Evolutionary conservation across 1,140 invertebrate genomes (phyloP), one percentile per base, ranked within the genome.

Genomic region (Drosophila navojoa): DNA sequence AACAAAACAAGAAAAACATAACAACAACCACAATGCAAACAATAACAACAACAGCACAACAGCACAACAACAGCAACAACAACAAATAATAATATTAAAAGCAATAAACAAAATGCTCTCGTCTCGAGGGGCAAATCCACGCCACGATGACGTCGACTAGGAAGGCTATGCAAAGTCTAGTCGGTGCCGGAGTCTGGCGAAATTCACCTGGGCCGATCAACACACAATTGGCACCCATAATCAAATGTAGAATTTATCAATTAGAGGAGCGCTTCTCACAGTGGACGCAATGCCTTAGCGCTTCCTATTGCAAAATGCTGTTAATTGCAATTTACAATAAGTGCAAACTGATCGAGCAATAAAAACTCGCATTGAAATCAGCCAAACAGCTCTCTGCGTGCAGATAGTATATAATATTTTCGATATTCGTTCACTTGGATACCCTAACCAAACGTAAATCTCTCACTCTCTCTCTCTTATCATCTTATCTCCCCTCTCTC

Each of bases 141-240:
- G 54, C 45, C 27, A 27, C 27, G 38, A 25, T 60, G 77, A 77
- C 64, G 75, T 60, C 67, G 50, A 16, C 42, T 44, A 13, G 72
- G 78, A 79, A 79, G 77, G 77, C 77, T 81, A 79, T 44, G 73
- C 68, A 85, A 77, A 84, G 81, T 84, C 81, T 84, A 66, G 73
- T n/a, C n/a, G n/a, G n/a, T n/a, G 10, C 19, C 19, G 19, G 19
- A 22, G 19, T 22, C 10, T 25, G 50, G 42, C 38, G 64, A 77
- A 69, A 81, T 74, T 74, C 55, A 80, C 69, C 78, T 81, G 72
- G 11, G 15, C 16, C 7, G 27, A 5, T 52, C 53, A 7, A 13
- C 35, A 29, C 40, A 55, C 61, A 64, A 66, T 57, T 67, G 63
- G 16, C 55, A 53, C 62, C 61, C 47, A 16, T 61, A 29, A 59